These are phyloP conservation scores for Danio aesculapii DNA, from an alignment of 2,797 vertebrate species.

Conservation along the genomic window DNA sequence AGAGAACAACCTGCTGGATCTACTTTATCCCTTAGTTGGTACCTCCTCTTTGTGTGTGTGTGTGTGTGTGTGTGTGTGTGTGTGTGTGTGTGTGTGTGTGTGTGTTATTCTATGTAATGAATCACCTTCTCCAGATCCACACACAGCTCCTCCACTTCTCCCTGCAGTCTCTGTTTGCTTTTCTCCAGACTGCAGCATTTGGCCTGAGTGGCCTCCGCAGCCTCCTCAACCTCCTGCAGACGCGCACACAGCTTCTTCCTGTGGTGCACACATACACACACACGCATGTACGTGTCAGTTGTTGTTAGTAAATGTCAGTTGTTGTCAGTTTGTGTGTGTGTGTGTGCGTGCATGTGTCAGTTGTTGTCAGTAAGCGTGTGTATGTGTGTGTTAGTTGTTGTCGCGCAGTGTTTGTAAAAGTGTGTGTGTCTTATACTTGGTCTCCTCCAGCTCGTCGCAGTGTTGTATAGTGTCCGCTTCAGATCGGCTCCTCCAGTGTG, in stretches of 20 bases:
- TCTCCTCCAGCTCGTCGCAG: slow-evolving; percentile 82
- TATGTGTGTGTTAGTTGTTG: no score
- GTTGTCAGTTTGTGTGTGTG: not conserved
- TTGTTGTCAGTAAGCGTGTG: no score
- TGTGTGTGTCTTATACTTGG: slow-evolving; percentile 70
- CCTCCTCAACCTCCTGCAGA: slow-evolving; percentile 84
- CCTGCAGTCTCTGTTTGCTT: slow-evolving; percentile 83
- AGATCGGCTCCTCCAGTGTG: slow-evolving; percentile 81
- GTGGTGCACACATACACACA: slow-evolving; percentile 9
- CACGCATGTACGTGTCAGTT: no score
- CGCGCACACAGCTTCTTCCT: slow-evolving; percentile 81
- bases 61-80: no score
- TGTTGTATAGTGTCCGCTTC: slow-evolving; percentile 82
- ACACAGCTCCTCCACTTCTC: slow-evolving; percentile 84
- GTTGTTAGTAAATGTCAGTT: no score
- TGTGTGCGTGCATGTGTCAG: no score
- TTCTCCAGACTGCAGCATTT: slow-evolving; percentile 86
- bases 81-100: no score
- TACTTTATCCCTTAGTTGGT: no score
- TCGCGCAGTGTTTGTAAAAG: no score
- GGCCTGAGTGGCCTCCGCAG: slow-evolving; percentile 79
- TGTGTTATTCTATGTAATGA: not conserved
- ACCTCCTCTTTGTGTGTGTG: no score
- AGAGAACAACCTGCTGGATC: no score
- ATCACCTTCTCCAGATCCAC: slow-evolving; percentile 84